Evolutionary conservation across 2,113 vertebrate species (phyloP), one percentile per base, ranked within the genome.

Genomic region (Crypturellus undulatus): DNA sequence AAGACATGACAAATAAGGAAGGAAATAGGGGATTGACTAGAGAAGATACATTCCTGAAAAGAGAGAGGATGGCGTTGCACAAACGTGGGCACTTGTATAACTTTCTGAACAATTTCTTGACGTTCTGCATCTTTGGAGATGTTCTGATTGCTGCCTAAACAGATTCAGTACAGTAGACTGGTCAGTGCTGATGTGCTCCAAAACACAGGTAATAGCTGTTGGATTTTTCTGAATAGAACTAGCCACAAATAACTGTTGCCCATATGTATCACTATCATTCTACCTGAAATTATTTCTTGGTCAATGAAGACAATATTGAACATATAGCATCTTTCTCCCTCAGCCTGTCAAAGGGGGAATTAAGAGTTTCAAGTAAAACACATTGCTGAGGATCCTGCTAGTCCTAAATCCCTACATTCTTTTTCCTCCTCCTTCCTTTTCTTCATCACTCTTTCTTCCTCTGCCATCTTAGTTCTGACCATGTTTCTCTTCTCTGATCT

Each of bases 41-140:
- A 10, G 22, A 72, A 78, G n/a, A 3, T 28, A 14, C 38, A 13
- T 5, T 0, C 0, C 40, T 22, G 32, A 38, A 19, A 24, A 13
- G 15, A 8, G 26, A 38, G 7, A 19, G 5, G 2, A 8, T 7
- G 7, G 1, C 56, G 8, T 4, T 72, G 3, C 6, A n/a, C 64
- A 68, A 58, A 18, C 0, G 3, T 71, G 6, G 47, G 51, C n/a
- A 52, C 2, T 15, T 69, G 7, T 11, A 13, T 28, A 70, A 58
- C 6, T 43, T 91, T 25, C 22, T 30, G 6, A 34, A 49, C 79
- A 54, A 26, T 28, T 3, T 59, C 10, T 77, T 70, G 19, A 20
- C 4, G 8, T 32, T 49, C 16, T 40, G 7, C 28, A 59, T 32
- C 77, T 72, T 82, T 67, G 42, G 19, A 91, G 19, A 72, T 20